Conservation (phyloP, 2,797 vertebrate genomes). For the Anguilla pacifica region DNA sequence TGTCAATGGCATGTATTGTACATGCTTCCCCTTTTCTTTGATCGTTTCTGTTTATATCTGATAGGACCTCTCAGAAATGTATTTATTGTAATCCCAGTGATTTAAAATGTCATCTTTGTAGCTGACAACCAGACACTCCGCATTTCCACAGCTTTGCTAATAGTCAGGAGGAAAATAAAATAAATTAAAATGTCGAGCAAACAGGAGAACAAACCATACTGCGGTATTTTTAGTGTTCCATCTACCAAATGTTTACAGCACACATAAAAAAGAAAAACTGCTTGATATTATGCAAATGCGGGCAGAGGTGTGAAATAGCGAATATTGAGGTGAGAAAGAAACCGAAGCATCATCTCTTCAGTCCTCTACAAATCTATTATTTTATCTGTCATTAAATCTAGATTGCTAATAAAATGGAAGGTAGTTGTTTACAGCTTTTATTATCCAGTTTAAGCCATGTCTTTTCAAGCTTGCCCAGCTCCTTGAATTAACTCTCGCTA, state of each 20-base stretch:
- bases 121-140: neutral
- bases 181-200: neutral
- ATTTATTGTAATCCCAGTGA: neutral
- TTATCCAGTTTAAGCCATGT: conserved; percentile 28
- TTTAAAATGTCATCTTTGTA: neutral
- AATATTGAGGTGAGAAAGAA: neutral
- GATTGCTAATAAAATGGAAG: conserved; percentile 38
- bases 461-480: conserved; percentile 6
- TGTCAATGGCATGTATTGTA: neutral
- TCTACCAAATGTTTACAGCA: conserved; percentile 13
- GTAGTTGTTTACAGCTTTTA: conserved; percentile 34
- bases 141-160: neutral
- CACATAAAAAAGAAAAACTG: conserved; percentile 1
- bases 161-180: neutral
- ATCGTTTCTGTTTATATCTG: neutral
- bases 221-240: neutral
- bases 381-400: conserved; percentile 39
- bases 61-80: neutral
- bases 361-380: conserved; percentile 21
- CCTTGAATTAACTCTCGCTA: conserved; percentile 30
- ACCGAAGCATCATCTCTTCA: neutral
- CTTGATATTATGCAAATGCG: neutral
- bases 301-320: neutral
- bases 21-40: neutral
- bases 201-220: conserved; percentile 11